Evolutionary conservation across 2,888 invertebrate species (phyloP), one percentile per base, ranked within the genome.

Genomic region (Pristionchus maxplancki): DNA sequence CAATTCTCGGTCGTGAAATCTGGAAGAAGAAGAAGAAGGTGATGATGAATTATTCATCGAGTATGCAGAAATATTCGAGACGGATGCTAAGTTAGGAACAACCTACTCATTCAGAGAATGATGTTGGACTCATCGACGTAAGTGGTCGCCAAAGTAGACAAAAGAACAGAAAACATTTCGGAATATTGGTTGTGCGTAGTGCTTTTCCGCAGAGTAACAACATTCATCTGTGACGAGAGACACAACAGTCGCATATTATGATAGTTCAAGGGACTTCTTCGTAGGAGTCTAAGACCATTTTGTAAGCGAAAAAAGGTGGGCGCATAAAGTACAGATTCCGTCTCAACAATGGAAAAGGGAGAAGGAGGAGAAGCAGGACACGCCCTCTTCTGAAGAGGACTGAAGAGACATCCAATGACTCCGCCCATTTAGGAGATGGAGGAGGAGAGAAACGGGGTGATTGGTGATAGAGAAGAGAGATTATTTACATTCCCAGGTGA

Each of bases 1-100:
- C 74, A 6, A 34, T 34, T 24, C 40, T 40, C 74, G 40, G 20
- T 24, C 24, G 58, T n/a, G 58, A 74, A 74, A 40, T 40, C 37
- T 74, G 74, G 37, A 67, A 40, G 37, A 74, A 74, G 40, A 31
- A n/a, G 74, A 44, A 74, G n/a, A n/a, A n/a, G 74, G 74, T 74
- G 40, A 11, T 40, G 28, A 74, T 74, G 37, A 74, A 74, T 74
- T 74, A 74, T 74, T 74, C 37, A 74, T 74, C n/a, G 31, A 20
- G 64, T 34, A 31, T 67, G 28, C 64, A 67, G 64, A 67, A 67
- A 67, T 31, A 34, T 31, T 31, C 58, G 24, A 58, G 58, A 24
- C 58, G 58, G 58, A 9, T n/a, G 58, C 58, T 58, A 58, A 58
- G n/a, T 58, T 9, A n/a, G 24, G 58, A 58, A n/a, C 58, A 58